phyloP scores from a whole-genome alignment of 2,797 vertebrate species.

The Mionectes olivaceus region DNA sequence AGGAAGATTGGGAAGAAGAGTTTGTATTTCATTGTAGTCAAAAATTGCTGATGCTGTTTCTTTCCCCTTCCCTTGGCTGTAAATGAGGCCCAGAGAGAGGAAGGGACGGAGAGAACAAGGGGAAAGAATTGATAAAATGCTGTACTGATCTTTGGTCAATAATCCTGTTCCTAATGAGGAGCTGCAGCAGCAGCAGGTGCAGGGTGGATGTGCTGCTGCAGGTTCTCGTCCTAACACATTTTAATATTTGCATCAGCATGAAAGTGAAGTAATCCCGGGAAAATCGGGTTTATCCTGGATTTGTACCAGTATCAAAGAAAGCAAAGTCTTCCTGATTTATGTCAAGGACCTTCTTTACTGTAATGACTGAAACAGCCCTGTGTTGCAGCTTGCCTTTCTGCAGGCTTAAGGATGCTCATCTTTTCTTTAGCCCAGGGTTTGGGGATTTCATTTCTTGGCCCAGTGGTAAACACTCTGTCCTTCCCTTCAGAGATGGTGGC shows the following conservation, averaged over 20 bases:
- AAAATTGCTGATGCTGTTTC: not conserved
- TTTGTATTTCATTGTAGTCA: not conserved
- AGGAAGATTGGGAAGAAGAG: not conserved
- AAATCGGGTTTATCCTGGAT: not conserved
- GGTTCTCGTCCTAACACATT: not conserved
- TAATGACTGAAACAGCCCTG: not conserved
- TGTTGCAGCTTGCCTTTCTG: not conserved
- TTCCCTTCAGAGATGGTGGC: not conserved
- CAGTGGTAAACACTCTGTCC: not conserved
- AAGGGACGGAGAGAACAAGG: not conserved
- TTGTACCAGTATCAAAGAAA: conserved; percentile 2
- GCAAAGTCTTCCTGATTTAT: not conserved
- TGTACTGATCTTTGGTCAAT: not conserved
- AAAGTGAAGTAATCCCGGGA: not conserved
- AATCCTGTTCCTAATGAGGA: not conserved
- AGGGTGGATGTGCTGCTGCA: not conserved
- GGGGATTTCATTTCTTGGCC: not conserved
- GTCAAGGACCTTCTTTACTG: not conserved
- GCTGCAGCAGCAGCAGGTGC: not conserved
- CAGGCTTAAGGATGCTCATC: not conserved
- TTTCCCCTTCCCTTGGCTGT: not conserved
- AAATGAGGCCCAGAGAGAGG: not conserved
- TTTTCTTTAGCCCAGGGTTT: not conserved
- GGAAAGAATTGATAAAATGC: not conserved
- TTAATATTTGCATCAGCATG: conserved; percentile 6